Conservation (phyloP, 53 echinoderm and acorn worm species). For the Antedon mediterranea region DNA sequence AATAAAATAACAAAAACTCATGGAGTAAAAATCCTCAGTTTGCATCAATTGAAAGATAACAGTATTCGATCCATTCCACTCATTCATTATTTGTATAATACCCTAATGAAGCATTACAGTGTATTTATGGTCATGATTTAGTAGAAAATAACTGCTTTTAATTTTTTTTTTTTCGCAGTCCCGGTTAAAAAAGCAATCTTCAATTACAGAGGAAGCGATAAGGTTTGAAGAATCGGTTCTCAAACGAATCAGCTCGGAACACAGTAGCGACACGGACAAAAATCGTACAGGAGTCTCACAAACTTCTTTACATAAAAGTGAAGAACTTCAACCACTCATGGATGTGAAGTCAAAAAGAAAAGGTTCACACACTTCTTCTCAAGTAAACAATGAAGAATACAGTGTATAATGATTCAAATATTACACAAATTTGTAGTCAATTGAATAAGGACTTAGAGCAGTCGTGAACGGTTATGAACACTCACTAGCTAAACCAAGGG, state of each 20-base stretch:
- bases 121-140: no score
- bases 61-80: no score
- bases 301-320: slow-evolving; percentile 21
- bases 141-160: background rate
- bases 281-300: slow-evolving; percentile 11
- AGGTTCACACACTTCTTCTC: background rate
- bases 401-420: background rate
- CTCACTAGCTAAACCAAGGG: no score
- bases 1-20: no score
- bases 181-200: background rate
- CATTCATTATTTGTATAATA: no score
- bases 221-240: background rate
- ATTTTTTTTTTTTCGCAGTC: background rate
- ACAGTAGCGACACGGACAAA: slow-evolving; percentile 22
- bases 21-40: no score
- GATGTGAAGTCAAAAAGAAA: background rate
- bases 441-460: no score
- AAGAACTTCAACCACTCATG: slow-evolving; percentile 26
- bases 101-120: no score
- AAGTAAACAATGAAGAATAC: background rate
- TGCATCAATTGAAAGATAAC: no score
- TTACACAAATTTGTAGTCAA: no score
- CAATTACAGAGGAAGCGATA: background rate
- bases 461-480: no score
- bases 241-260: slow-evolving; percentile 18